Conservation (phyloP, 1,140 invertebrate species). For the Tetramorium alpestre region DNA sequence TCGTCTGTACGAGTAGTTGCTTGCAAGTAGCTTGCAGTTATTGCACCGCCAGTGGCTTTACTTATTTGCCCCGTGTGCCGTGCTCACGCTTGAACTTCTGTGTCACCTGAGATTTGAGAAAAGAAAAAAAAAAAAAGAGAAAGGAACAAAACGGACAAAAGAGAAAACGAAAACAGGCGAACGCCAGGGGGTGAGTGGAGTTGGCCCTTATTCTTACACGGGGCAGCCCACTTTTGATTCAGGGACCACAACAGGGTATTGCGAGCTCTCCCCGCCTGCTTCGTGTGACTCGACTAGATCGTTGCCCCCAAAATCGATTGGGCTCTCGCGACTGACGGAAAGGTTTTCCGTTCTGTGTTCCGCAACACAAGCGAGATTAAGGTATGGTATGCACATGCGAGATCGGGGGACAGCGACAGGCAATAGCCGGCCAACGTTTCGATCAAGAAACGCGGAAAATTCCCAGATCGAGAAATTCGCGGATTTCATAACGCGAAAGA, state of each 20-base stretch:
- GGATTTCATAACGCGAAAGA: neutral
- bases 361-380: constrained; percentile 30
- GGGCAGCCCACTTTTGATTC: constrained; percentile 28
- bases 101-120: constrained; percentile 31
- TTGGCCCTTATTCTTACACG: constrained; percentile 12
- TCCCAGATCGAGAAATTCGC: neutral
- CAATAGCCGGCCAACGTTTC: neutral
- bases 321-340: constrained; percentile 25
- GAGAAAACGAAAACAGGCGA: constrained; percentile 24
- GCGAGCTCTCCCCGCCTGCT: neutral
- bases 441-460: neutral
- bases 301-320: constrained; percentile 45
- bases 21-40: constrained; percentile 70
- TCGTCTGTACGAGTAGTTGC: constrained; percentile 72
- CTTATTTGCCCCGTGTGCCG: constrained; percentile 56
- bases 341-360: constrained; percentile 29
- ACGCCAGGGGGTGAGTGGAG: constrained; percentile 30
- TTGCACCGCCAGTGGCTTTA: constrained; percentile 72
- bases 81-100: constrained; percentile 66
- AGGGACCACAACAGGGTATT: constrained; percentile 36
- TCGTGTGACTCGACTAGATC: constrained; percentile 46
- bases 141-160: constrained; percentile 26
- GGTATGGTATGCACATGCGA: constrained; percentile 55
- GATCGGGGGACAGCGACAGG: constrained; percentile 32
- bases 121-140: constrained; percentile 10